phyloP scores from a whole-genome alignment of 2,113 vertebrate genomes.

The Lamprotornis superbus region DNA sequence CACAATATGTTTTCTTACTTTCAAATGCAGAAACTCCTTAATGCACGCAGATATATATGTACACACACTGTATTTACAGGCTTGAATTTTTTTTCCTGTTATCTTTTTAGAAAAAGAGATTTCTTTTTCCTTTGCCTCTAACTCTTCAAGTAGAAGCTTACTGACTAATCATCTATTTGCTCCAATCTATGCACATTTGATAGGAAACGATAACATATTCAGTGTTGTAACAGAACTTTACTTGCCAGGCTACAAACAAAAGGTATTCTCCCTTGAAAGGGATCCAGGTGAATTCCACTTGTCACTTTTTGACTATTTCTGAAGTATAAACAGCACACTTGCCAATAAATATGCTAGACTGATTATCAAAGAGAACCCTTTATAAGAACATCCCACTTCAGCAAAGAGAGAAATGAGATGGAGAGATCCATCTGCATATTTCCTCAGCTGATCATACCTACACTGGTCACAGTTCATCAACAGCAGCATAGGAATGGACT shows the following conservation, averaged over 20 bases:
- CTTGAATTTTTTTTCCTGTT: background rate
- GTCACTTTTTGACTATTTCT: background rate
- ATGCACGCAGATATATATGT: background rate
- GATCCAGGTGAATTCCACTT: background rate
- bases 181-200: background rate
- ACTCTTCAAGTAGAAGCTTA: background rate
- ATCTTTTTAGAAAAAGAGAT: background rate
- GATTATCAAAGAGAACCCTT: background rate
- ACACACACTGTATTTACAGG: background rate
- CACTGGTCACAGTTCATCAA: background rate
- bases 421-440: background rate
- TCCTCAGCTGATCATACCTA: background rate
- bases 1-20: background rate
- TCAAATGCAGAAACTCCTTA: background rate
- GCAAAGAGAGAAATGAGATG: background rate
- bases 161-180: background rate
- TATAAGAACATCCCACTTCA: background rate
- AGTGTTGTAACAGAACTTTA: background rate
- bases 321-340: background rate
- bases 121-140: background rate
- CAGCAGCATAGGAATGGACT: background rate
- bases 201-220: background rate
- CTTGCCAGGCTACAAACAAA: background rate
- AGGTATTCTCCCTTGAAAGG: background rate
- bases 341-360: background rate